Evolutionary conservation across 2,797 vertebrate species (phyloP).

Genomic region (Spatula clypeata): DNA sequence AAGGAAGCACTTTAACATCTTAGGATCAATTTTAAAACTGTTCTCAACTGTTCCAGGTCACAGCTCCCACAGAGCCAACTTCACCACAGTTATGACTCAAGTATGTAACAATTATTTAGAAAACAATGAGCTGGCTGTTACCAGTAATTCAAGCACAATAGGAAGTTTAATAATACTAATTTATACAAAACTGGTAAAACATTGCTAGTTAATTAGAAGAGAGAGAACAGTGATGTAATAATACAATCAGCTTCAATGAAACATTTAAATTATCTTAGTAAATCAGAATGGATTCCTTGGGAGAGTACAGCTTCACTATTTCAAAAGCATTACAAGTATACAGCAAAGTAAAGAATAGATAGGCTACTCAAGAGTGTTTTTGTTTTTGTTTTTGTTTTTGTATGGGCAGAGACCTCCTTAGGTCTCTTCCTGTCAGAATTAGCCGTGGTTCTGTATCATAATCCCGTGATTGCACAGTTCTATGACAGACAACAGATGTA

Average conservation of each 20-base stretch:
- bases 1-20: not conserved
- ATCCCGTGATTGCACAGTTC: not conserved
- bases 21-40: not conserved
- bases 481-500: not conserved
- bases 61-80: not conserved
- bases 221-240: not conserved
- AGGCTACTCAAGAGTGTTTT: too few species aligned
- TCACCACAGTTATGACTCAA: not conserved
- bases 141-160: not conserved
- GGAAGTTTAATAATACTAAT: constrained; percentile 35
- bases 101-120: not conserved
- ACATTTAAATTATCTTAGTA: not conserved
- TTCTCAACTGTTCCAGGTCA: not conserved
- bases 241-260: not conserved
- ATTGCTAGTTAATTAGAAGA: not conserved
- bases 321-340: not conserved
- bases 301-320: not conserved
- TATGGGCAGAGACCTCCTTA: not conserved
- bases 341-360: not conserved
- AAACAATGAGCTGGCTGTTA: not conserved
- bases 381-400: not conserved
- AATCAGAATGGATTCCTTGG: not conserved
- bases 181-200: constrained; percentile 3
- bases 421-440: not conserved
- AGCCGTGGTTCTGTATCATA: not conserved